Base-by-base conservation (phyloP, 2,113 vertebrate genomes). In the Buteo buteo region DNA sequence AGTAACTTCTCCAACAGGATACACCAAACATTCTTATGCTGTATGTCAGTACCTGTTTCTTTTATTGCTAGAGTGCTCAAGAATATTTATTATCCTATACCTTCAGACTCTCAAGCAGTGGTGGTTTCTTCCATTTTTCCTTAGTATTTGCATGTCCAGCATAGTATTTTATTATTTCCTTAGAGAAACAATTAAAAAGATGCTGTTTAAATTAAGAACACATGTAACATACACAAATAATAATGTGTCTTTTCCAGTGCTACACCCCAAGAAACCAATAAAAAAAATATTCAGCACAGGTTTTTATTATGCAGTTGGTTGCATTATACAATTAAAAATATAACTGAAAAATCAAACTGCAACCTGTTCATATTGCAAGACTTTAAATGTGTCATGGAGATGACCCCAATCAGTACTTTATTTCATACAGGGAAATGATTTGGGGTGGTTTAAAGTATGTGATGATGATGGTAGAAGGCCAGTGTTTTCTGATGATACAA, bases 141-240 rank as follows among this genome's bases (percentile, higher is more conserved):
- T 96, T 92, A 28, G 98, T 98, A 79, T 98, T 97, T 92, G 96
- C 93, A 42, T 93, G 80, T 96, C 96, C 97, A 72, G 82, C 54
- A 94, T 98, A 99, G 94, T 98, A 99, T 40, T 98, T 97, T 66
- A 97, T 55, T 79, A 99, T 98, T 95, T 99, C 98, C 99, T 99
- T 97, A 84, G 88, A 95, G 73, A 93, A 83, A 95, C 8, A 87
- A 95, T 83, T 54, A n/a, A 80, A 70, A 84, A 93, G 8, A 49
- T 42, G 19, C 20, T 64, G 24, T 74, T 97, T 67, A 84, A 94
- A 78, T 59, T 26, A 64, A 50, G 57, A 82, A 58, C 7, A n/a
- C 3, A 10, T 4, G 4, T 52, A 62, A 79, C 83, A 90, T 62
- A 70, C 34, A 38, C 22, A 69, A 88, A 82, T 25, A 90, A 49